A percentile compares a stretch with the other conserved stretches of the same genome.
These are phyloP conservation scores for Agonopterix subpropinquella DNA, from an alignment of 2,888 invertebrate species.

Conservation along the genomic window DNA sequence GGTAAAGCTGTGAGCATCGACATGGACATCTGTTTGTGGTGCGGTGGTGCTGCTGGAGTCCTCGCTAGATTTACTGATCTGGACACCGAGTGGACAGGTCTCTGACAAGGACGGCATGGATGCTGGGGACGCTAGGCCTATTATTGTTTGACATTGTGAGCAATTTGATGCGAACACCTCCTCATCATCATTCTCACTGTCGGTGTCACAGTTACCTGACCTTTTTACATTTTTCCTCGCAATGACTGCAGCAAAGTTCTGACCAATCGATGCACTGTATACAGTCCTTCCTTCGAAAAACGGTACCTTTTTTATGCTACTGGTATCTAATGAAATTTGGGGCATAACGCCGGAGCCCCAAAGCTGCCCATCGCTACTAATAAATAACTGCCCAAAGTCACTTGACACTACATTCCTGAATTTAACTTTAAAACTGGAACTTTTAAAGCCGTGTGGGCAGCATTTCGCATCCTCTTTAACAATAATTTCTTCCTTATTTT, in stretches of 20 bases:
- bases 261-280: conserved; percentile 83
- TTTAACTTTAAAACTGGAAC: conserved; percentile 76
- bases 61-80: conserved; percentile 76
- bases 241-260: conserved; percentile 84
- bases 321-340: conserved; percentile 77
- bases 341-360: conserved; percentile 83
- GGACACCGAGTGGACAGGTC: conserved; percentile 78
- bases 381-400: conserved; percentile 78
- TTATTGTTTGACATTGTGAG: conserved; percentile 77
- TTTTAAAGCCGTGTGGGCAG: conserved; percentile 80
- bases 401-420: conserved; percentile 78
- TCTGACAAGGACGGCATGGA: conserved; percentile 78
- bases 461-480: conserved; percentile 79
- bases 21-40: conserved; percentile 72
- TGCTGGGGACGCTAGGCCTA: conserved; percentile 73
- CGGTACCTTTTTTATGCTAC: conserved; percentile 77
- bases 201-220: conserved; percentile 73
- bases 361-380: conserved; percentile 80
- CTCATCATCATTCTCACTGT: conserved; percentile 76
- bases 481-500: conserved; percentile 75
- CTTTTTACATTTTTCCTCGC: conserved; percentile 76
- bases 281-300: conserved; percentile 83
- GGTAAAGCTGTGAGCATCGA: conserved; percentile 70
- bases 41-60: conserved; percentile 77
- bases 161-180: conserved; percentile 80